Conservation (phyloP, 30 jellyfish, hydroid and myxozoan genomes). For the Rhopilema esculentum region DNA sequence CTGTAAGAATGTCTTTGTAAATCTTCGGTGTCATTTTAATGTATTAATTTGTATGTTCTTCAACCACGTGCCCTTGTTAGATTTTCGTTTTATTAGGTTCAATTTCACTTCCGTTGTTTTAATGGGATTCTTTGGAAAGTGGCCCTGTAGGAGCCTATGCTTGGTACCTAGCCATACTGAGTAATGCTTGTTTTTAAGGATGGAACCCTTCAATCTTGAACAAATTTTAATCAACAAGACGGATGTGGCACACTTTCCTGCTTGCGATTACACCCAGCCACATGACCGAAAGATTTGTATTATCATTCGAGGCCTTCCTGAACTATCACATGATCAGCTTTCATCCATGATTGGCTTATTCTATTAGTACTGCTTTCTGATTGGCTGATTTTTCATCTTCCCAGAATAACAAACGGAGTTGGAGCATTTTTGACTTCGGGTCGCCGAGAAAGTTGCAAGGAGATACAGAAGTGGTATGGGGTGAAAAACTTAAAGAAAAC, state of each 20-base stretch:
- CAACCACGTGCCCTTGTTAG: not conserved
- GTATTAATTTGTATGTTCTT: not conserved
- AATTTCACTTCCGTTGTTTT: not conserved
- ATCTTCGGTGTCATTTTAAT: not conserved
- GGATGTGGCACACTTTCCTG: not conserved
- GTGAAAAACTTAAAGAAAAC: not conserved
- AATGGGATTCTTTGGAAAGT: not conserved
- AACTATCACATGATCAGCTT: constrained; percentile 34
- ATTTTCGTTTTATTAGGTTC: not conserved
- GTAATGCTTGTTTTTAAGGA: not conserved
- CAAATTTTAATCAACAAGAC: not conserved
- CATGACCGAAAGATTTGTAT: not conserved
- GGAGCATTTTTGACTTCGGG: constrained; percentile 26
- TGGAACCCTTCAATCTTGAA: not conserved
- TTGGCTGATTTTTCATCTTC: constrained; percentile 50
- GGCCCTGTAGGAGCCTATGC: not conserved
- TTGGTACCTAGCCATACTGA: not conserved
- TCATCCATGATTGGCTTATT: constrained; percentile 45
- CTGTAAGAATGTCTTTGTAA: not conserved
- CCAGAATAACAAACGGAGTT: constrained; percentile 77
- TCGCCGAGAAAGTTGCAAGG: constrained; percentile 2
- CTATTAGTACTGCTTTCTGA: constrained; percentile 14
- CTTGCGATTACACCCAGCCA: constrained; percentile 26
- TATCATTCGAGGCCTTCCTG: not conserved
- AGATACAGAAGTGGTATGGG: constrained; percentile 28